These are phyloP conservation scores for Taurulus bubalis DNA, from an alignment of 2,113 vertebrate genomes.

Conservation along the genomic window DNA sequence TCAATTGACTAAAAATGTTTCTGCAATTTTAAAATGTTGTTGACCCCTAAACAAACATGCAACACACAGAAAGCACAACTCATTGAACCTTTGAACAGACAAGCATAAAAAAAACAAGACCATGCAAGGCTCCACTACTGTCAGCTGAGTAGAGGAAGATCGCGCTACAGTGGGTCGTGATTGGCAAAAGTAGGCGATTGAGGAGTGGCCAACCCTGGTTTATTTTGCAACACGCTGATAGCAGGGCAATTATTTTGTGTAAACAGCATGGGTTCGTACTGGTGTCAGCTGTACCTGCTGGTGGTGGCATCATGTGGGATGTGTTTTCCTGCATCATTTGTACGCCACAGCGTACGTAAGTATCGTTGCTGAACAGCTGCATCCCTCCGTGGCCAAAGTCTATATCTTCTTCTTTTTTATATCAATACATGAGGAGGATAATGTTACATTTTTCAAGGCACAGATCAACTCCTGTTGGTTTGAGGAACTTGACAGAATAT, in stretches of 20 bases:
- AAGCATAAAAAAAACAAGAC: background rate
- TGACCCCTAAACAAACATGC: background rate
- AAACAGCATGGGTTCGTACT: conserved; percentile 56
- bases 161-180: conserved; percentile 10
- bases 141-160: conserved; percentile 11
- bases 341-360: conserved; percentile 55
- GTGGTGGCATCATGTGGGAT: conserved; percentile 59
- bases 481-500: conserved; percentile 10
- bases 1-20: background rate
- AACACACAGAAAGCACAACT: background rate
- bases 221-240: conserved; percentile 41
- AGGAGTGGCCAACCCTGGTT: conserved; percentile 38
- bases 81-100: background rate
- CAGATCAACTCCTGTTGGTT: conserved; percentile 10
- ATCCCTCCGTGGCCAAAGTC: conserved; percentile 27
- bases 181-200: conserved; percentile 23
- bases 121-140: background rate
- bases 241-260: conserved; percentile 17
- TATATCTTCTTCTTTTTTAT: background rate
- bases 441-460: conserved; percentile 6
- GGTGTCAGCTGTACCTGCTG: conserved; percentile 60
- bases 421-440: conserved; percentile 20
- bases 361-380: conserved; percentile 56
- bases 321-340: conserved; percentile 59
- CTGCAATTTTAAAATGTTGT: background rate